phyloP scores from a whole-genome alignment of 2,888 invertebrate species.

The Eupeodes luniger region DNA sequence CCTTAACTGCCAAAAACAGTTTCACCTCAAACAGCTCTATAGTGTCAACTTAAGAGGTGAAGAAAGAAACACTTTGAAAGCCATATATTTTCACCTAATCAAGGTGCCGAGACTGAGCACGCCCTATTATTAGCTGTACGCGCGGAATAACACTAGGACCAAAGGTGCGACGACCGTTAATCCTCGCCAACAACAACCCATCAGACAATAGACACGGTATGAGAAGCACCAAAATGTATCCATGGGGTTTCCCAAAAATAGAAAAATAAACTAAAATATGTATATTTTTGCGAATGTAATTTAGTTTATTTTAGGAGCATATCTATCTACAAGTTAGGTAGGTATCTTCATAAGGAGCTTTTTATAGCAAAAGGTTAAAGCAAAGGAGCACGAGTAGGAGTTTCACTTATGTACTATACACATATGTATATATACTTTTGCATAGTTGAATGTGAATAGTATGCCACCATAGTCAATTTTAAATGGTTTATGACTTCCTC shows the following conservation, averaged over 20 bases:
- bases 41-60: conserved; percentile 33
- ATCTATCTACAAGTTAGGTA: conserved; percentile 11
- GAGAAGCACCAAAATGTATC: conserved; percentile 57
- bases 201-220: conserved; percentile 34
- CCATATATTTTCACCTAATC: conserved; percentile 67
- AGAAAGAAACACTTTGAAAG: conserved; percentile 40
- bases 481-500: conserved; percentile 74
- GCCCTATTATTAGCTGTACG: conserved; percentile 66
- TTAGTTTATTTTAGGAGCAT: conserved; percentile 43
- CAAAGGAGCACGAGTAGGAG: conserved; percentile 58
- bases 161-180: conserved; percentile 65
- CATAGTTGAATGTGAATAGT: conserved; percentile 23
- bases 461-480: conserved; percentile 62
- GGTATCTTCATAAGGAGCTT: conserved; percentile 19
- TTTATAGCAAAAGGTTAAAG: conserved; percentile 37
- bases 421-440: not conserved
- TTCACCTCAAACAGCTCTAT: not conserved
- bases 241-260: not conserved
- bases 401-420: not conserved
- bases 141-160: conserved; percentile 40
- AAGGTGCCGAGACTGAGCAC: conserved; percentile 54
- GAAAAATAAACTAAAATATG: not conserved
- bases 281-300: conserved; percentile 45
- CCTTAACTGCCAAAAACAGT: not conserved
- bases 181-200: conserved; percentile 41